These are phyloP conservation scores for Lampropteryx suffumata DNA, from an alignment of 2,888 invertebrate genomes.

Conservation along the genomic window DNA sequence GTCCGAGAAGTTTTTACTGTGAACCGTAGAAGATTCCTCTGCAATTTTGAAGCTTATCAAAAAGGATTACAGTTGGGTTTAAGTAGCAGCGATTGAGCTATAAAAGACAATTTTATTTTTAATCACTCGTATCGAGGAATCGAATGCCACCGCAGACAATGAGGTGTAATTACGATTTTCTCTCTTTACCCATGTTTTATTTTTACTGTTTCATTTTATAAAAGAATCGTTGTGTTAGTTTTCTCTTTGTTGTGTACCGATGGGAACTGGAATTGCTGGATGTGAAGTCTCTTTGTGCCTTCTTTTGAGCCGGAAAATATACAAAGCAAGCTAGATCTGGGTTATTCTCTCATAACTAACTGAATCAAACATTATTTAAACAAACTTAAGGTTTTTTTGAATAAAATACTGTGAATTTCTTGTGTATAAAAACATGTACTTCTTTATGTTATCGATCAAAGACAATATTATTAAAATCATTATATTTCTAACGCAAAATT, in stretches of 20 bases:
- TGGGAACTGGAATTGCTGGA: slow-evolving; percentile 19
- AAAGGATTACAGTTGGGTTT: not conserved
- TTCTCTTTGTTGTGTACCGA: slow-evolving; percentile 18
- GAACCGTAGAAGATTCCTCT: slow-evolving; percentile 2
- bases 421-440: too few relatives aligned
- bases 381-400: too few relatives aligned
- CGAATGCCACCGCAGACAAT: slow-evolving; percentile 56
- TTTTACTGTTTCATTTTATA: slow-evolving; percentile 23
- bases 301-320: slow-evolving; percentile 15
- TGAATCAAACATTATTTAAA: too few relatives aligned
- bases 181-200: slow-evolving; percentile 38
- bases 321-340: slow-evolving; percentile 2
- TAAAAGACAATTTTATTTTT: slow-evolving; percentile 57
- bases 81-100: slow-evolving; percentile 6
- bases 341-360: not conserved
- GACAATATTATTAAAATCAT: too few relatives aligned
- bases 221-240: slow-evolving; percentile 21
- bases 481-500: not conserved
- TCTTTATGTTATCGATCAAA: too few relatives aligned
- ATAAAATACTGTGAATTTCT: too few relatives aligned
- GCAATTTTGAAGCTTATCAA: slow-evolving; percentile 23
- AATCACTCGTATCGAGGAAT: slow-evolving; percentile 60
- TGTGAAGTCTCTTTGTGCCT: slow-evolving; percentile 23
- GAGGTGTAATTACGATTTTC: slow-evolving; percentile 60
- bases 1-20: slow-evolving; percentile 22